Evolutionary conservation across 2,888 invertebrate genomes (phyloP), one percentile per base, ranked within the genome.

Genomic region (Cyclophora punctaria): DNA sequence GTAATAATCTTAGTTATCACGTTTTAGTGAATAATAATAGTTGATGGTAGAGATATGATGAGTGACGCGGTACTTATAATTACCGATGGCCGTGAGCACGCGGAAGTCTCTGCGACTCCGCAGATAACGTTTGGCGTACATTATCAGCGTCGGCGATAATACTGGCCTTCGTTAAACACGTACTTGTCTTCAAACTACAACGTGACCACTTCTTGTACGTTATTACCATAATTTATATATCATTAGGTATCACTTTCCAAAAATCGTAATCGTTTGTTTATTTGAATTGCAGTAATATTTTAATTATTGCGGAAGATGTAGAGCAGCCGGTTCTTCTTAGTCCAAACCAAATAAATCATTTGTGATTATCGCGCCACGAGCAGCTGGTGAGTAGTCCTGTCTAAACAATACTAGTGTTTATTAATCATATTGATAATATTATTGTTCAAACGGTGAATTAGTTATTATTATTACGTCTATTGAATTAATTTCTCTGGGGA

Each of bases 111-210:
- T 67, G 66, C 71, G 70, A 67, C 73, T 75, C 71, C 69, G 64
- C 72, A 79, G 82, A 83, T 83, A 86, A 83, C 79, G 79, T 80
- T 78, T 78, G 77, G 76, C 73, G 75, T 80, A 73, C 69, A 73
- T 80, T 81, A 83, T 83, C 82, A 81, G 66, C 65, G 62, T 60
- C 57, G 61, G 70, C 70, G 81, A 83, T 82, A 80, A 75, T 63
- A 65, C 4, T 64, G 78, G 62, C 82, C 80, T 83, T 82, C 79
- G 57, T 55, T 50, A 52, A 64, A 66, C 67, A 69, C 63, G 63
- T 63, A 64, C 63, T 53, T 50, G 48, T 55, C 50, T 57, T 47
- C 48, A 44, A 44, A 40, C 49, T 51, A 48, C 52, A 53, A 45
- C 56, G 47, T 51, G 37, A 5, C 4, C 37, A 37, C 5, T 5